A percentile compares a stretch with the other conserved stretches of the same genome.
Evolutionary conservation across 2,888 invertebrate species (phyloP).

Genomic region (Andrena flavipes): DNA sequence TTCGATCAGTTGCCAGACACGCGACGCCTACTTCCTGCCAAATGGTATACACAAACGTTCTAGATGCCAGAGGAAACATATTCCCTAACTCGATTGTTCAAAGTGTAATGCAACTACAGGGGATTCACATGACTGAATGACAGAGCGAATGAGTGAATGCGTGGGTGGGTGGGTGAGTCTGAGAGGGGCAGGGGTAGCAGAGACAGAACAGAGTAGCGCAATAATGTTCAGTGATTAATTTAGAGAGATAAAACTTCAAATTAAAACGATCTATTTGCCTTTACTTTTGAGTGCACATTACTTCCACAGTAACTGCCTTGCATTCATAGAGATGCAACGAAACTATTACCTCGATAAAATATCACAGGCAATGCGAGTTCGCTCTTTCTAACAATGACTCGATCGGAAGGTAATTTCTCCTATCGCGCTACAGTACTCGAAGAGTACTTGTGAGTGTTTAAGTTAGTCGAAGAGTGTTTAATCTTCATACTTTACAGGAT

Average conservation of each 20-base stretch:
- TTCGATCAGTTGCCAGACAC: not conserved
- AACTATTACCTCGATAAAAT: not conserved
- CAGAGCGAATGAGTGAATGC: not conserved
- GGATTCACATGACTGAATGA: not conserved
- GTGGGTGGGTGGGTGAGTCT: no score
- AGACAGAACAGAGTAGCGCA: not conserved
- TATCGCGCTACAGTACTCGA: not conserved
- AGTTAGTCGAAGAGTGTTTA: no score
- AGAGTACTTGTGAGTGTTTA: no score
- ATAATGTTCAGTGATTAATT: not conserved
- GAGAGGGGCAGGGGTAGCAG: no score
- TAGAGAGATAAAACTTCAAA: not conserved
- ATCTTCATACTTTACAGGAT: not conserved
- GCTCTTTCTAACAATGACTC: conserved; percentile 42
- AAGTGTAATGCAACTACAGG: conserved; percentile 18
- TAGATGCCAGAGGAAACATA: not conserved
- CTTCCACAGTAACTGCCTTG: not conserved
- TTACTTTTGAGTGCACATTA: not conserved
- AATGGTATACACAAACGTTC: not conserved
- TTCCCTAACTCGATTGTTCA: not conserved
- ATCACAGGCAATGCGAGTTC: not conserved
- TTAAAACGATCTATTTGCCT: not conserved
- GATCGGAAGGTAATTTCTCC: conserved; percentile 40
- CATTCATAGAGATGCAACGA: not conserved
- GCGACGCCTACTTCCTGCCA: not conserved